phyloP scores from a whole-genome alignment of 2,888 invertebrate species.

The Dicycla oo region DNA sequence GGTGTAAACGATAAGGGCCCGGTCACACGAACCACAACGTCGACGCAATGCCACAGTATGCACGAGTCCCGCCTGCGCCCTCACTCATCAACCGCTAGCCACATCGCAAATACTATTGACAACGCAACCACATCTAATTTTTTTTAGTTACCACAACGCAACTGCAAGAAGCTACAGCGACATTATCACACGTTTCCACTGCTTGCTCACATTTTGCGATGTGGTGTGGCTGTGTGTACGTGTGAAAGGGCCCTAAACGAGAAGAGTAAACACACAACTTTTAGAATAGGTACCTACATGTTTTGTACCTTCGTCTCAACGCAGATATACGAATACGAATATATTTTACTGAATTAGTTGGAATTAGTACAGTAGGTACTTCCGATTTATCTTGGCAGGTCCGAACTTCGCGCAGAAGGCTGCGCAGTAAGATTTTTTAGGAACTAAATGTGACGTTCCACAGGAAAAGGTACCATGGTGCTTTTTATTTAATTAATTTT shows the following conservation, averaged over 20 bases:
- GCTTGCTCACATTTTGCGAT: neutral
- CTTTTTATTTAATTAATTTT: too few relatives aligned
- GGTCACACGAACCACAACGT: neutral
- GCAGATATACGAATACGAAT: neutral
- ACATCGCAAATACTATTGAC: neutral
- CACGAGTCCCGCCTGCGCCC: neutral
- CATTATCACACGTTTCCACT: neutral
- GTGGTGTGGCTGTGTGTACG: neutral
- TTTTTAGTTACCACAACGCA: neutral
- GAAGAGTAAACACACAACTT: neutral
- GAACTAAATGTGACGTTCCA: too few relatives aligned
- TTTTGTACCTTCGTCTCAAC: neutral
- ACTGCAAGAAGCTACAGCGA: neutral
- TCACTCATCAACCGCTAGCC: neutral
- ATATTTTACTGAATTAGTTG: constrained; percentile 4
- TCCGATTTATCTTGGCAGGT: too few relatives aligned
- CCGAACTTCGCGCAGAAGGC: too few relatives aligned
- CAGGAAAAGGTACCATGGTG: too few relatives aligned
- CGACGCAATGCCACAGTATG: neutral
- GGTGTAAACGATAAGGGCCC: neutral
- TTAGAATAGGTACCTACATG: neutral
- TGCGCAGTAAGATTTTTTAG: too few relatives aligned
- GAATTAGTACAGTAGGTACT: too few relatives aligned
- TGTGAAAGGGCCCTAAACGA: neutral
- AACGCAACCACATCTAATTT: neutral